Evolutionary conservation across 2,113 vertebrate genomes (phyloP).

Genomic region (Upupa epops): DNA sequence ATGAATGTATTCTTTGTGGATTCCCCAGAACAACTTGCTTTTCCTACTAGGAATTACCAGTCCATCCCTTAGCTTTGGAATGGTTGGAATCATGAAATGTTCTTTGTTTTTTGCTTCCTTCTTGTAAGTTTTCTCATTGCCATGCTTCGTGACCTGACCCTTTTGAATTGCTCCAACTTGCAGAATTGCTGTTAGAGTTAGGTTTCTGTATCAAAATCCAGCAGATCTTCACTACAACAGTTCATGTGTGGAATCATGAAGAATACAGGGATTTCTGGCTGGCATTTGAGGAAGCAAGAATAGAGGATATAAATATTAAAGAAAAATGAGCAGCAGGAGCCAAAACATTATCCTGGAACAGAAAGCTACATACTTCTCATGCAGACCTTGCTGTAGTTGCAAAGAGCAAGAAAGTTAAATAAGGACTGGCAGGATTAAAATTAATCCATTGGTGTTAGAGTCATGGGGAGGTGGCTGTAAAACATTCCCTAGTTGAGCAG

Average conservation of each 20-base stretch:
- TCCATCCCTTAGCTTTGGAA: background rate
- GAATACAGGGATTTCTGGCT: background rate
- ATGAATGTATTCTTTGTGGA: background rate
- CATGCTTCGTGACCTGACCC: rapidly evolving
- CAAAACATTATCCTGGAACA: background rate
- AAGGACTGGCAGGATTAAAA: background rate
- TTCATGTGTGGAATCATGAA: background rate
- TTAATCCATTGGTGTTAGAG: background rate
- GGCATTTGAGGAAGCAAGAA: background rate
- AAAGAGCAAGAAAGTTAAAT: background rate
- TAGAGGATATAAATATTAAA: background rate
- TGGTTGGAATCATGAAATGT: background rate
- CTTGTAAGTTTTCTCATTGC: background rate
- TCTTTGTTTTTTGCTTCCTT: background rate
- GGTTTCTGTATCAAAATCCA: background rate
- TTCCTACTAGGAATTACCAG: background rate
- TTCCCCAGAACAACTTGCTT: background rate
- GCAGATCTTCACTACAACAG: background rate
- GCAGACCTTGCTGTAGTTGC: background rate
- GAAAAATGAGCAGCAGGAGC: background rate
- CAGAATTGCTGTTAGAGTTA: background rate
- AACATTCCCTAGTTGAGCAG: background rate
- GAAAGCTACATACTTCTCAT: background rate
- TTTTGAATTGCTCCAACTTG: background rate
- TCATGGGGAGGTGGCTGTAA: background rate